Conservation (phyloP, 2,113 vertebrate genomes). For the Eptesicus fuscus region DNA sequence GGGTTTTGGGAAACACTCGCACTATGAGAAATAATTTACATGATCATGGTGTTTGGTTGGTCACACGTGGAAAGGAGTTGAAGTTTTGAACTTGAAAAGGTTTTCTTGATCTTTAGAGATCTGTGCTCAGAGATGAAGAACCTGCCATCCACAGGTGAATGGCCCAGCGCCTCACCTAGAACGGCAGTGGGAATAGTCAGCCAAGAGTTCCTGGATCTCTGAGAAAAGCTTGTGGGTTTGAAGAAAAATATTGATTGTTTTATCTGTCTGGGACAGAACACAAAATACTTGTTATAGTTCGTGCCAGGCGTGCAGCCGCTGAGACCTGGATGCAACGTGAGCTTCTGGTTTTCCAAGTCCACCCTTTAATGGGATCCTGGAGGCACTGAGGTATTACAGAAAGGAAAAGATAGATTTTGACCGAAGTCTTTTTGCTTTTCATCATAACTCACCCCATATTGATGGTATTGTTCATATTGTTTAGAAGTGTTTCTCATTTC, state of each 20-base stretch:
- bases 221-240: constrained; percentile 3
- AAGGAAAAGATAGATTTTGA: not conserved
- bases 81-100: not conserved
- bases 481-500: too few relatives aligned
- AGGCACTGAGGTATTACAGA: not conserved
- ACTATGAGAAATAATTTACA: not conserved
- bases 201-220: not conserved
- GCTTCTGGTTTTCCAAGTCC: not conserved
- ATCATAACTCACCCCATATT: fast-evolving
- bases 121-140: not conserved
- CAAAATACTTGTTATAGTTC: not conserved
- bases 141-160: not conserved
- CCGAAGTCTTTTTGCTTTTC: not conserved
- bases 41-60: not conserved
- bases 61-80: not conserved
- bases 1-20: not conserved
- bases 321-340: not conserved
- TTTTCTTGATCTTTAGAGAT: not conserved
- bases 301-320: not conserved
- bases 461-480: too few relatives aligned
- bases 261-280: not conserved
- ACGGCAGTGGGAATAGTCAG: not conserved
- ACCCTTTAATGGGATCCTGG: not conserved
- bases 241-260: not conserved
- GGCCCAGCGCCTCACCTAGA: not conserved